phyloP scores from a whole-genome alignment of 2,888 invertebrate species.

The Rhagonycha lutea region DNA sequence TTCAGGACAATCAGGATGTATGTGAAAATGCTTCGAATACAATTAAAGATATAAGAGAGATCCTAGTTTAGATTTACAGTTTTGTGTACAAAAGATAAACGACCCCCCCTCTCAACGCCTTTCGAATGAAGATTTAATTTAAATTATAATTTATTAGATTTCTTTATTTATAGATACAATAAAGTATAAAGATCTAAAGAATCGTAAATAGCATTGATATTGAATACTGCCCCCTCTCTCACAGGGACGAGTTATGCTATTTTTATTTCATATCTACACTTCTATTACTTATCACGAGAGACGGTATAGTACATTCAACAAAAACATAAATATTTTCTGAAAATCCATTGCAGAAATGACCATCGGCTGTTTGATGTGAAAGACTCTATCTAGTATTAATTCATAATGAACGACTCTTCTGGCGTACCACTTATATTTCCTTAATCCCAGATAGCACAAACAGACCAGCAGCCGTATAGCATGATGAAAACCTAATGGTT shows the following conservation, averaged over 20 bases:
- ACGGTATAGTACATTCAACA: background rate
- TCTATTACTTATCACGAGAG: background rate
- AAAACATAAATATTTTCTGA: background rate
- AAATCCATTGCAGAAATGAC: slow-evolving; percentile 43
- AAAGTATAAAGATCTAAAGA: background rate
- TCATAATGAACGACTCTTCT: slow-evolving; percentile 31
- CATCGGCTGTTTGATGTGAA: slow-evolving; percentile 42
- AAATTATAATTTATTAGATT: background rate
- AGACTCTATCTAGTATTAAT: slow-evolving; percentile 33
- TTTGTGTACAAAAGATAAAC: no score
- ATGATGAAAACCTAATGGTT: slow-evolving; percentile 58
- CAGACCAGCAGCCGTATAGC: slow-evolving; percentile 50
- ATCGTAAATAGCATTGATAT: background rate
- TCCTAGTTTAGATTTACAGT: no score
- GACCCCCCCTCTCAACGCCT: no score
- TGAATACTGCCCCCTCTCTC: background rate
- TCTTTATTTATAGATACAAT: no score
- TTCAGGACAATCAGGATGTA: no score
- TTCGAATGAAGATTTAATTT: background rate
- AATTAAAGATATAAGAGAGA: no score
- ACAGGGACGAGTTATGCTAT: background rate
- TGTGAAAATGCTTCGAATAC: no score
- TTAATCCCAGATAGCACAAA: slow-evolving; percentile 56
- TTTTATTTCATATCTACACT: background rate
- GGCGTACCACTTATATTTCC: slow-evolving; percentile 55